Evolutionary conservation across 2,113 vertebrate genomes (phyloP), one percentile per base, ranked within the genome.

Genomic region (Lontra canadensis): DNA sequence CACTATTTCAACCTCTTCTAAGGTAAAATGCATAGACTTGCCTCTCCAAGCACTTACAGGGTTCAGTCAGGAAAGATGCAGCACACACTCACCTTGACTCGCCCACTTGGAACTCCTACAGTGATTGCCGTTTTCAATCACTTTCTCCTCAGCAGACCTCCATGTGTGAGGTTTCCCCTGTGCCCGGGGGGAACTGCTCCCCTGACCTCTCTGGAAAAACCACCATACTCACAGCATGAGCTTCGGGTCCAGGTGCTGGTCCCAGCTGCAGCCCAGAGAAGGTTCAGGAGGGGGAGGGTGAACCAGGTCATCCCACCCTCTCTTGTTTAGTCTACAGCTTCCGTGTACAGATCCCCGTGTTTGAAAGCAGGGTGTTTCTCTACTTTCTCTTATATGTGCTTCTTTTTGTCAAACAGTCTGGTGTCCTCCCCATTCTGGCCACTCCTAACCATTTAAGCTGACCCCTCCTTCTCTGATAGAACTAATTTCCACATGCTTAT

Each of bases 151-250:
- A n/a, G 23, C 21, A 44, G 69, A 73, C 2, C 15, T 76, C 31
- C 34, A 25, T 1, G 10, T 42, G 20, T 61, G 76, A 85, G 59
- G 26, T 90, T 23, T 55, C 31, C 55, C 57, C 61, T 52, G 4
- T 17, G 42, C 9, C 8, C 1, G 1, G 55, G 63, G 25, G 34
- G 1, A 29, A 18, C 52, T 3, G 20, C 42, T 52, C 34, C 34
- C 8, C 59, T 76, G 44, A 9, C 3, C 42, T 59, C 3, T 42
- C 69, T 7, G 4, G 42, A 52, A 47, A 17, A 55, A 57, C 17
- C 1, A 18, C 15, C 2, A 15, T 92, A 97, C 98, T 98, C 92
- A 98, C 98, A 96, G 96, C 98, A 98, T 4, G 95, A 93, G 44
- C 83, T 94, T 36, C 0, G 29, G 86, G 36, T 36, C 25, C 63